These are phyloP conservation scores for Philaethria dido DNA, from an alignment of 2,888 invertebrate species.

Conservation along the genomic window DNA sequence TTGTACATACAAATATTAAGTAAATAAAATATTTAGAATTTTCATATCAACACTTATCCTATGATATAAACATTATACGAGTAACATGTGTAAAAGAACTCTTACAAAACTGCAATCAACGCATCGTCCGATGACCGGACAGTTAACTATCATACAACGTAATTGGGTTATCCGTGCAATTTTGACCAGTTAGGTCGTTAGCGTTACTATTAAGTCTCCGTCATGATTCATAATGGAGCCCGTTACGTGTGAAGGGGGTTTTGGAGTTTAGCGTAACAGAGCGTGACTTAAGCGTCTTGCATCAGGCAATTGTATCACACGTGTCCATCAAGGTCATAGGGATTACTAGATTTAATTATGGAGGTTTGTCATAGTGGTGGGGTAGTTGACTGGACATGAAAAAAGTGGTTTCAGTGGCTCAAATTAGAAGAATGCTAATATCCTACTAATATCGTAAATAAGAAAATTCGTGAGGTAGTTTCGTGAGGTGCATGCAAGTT, in stretches of 20 bases:
- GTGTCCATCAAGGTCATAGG: conserved; percentile 54
- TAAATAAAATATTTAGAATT: too few species aligned
- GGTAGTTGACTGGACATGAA: too few species aligned
- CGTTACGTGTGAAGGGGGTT: conserved; percentile 41
- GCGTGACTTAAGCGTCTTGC: conserved; percentile 55
- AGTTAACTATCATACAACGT: conserved; percentile 28
- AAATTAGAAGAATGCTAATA: too few species aligned
- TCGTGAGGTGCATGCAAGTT: too few species aligned
- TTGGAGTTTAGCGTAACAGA: conserved; percentile 47
- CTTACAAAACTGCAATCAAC: conserved; percentile 14
- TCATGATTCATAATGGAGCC: conserved; percentile 33
- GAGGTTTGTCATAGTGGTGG: too few species aligned
- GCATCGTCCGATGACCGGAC: conserved; percentile 17
- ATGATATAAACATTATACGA: too few species aligned
- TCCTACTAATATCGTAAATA: too few species aligned
- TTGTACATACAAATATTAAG: too few species aligned
- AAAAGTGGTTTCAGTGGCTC: too few species aligned
- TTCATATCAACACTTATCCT: too few species aligned
- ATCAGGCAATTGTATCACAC: conserved; percentile 59
- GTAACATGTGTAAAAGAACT: conserved; percentile 14
- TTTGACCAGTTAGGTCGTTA: conserved; percentile 36
- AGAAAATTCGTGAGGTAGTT: too few species aligned
- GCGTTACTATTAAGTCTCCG: conserved; percentile 28
- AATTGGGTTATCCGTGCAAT: conserved; percentile 30
- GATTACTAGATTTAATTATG: too few species aligned